phyloP scores from a whole-genome alignment of 2,888 invertebrate genomes.

The Nymphalis c-album region DNA sequence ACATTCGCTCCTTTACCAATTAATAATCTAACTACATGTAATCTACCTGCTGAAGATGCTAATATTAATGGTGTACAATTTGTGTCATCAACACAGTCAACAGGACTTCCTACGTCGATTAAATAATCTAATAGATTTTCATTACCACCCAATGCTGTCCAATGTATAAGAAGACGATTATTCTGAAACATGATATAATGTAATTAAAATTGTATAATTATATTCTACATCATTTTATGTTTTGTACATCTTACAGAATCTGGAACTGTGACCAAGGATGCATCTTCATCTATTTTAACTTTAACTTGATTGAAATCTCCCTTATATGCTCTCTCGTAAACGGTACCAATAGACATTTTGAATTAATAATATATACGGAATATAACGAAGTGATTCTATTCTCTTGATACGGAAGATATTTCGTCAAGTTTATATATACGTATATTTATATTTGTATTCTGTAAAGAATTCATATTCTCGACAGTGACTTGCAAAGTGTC shows the following conservation, averaged over 20 bases:
- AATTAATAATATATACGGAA: neutral
- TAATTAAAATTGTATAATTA: neutral
- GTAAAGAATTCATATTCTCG: neutral
- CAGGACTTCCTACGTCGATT: conserved; percentile 83
- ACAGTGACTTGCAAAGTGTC: neutral
- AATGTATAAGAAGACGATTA: conserved; percentile 87
- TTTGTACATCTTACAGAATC: conserved; percentile 55
- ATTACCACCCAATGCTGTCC: conserved; percentile 90
- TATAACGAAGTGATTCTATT: no score
- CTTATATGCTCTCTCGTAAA: conserved; percentile 86
- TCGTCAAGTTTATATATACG: neutral
- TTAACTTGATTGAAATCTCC: conserved; percentile 86
- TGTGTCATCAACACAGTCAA: conserved; percentile 88
- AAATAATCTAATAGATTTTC: conserved; percentile 86
- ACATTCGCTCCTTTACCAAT: conserved; percentile 86
- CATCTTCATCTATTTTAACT: conserved; percentile 81
- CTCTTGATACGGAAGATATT: no score
- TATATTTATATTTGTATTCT: neutral
- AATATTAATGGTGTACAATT: conserved; percentile 90
- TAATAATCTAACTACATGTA: conserved; percentile 84
- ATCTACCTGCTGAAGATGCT: conserved; percentile 89
- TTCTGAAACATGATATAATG: conserved; percentile 77
- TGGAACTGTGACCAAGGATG: conserved; percentile 50
- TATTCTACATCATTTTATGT: neutral
- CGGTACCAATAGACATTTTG: conserved; percentile 71